These are phyloP conservation scores for Dallia pectoralis DNA, from an alignment of 2,797 vertebrate genomes.

Conservation along the genomic window DNA sequence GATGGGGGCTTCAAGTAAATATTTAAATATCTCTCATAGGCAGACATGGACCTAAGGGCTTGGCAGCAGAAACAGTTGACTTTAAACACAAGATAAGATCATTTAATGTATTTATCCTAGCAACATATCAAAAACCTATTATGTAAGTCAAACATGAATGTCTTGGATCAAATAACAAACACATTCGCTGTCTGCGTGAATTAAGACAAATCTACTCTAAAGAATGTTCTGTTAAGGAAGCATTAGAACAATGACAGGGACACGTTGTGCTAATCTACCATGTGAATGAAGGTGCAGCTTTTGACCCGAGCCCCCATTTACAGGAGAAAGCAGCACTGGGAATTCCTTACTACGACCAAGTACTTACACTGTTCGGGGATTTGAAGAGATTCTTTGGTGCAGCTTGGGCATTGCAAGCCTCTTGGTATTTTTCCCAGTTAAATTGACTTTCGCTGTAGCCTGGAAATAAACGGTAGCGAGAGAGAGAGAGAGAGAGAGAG, in stretches of 20 bases:
- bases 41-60: neutral
- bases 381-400: slow-evolving; percentile 83
- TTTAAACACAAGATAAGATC: neutral
- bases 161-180: too few relatives aligned
- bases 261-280: slow-evolving; percentile 22
- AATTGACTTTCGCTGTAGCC: slow-evolving; percentile 84
- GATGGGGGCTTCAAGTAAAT: neutral
- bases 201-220: neutral
- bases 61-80: neutral
- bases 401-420: slow-evolving; percentile 78
- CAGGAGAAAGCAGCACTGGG: neutral
- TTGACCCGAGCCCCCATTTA: neutral
- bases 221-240: neutral
- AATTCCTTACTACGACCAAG: slow-evolving; percentile 4
- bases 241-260: slow-evolving; percentile 4
- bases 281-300: slow-evolving; percentile 10
- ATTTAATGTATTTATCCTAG: neutral
- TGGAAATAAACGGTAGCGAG: slow-evolving; percentile 45
- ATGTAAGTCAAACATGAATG: neutral
- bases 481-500: slow-evolving; percentile 22
- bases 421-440: slow-evolving; percentile 84
- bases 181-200: too few relatives aligned
- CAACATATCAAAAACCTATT: neutral
- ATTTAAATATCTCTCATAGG: neutral
- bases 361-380: slow-evolving; percentile 73